phyloP scores from a whole-genome alignment of 2,888 invertebrate genomes.

The Cephonodes hylas region DNA sequence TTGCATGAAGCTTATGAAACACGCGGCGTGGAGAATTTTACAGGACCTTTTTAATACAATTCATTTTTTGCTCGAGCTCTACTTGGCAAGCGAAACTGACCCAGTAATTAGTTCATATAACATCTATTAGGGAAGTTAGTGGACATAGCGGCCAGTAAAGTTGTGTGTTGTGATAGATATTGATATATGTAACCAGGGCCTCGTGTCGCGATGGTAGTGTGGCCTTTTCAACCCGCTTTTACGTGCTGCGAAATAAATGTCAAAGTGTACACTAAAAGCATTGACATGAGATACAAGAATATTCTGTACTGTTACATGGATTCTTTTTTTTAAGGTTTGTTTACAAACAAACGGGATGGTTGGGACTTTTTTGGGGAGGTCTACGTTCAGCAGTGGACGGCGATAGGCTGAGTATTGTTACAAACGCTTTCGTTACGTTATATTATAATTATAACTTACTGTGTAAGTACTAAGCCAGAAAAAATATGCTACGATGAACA shows the following conservation, averaged over 20 bases:
- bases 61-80: conserved; percentile 17
- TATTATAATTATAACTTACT: too few relatives aligned
- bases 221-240: conserved; percentile 3
- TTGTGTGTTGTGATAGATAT: conserved; percentile 9
- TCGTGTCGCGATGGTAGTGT: background rate
- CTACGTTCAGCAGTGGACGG: too few relatives aligned
- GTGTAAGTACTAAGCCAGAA: too few relatives aligned
- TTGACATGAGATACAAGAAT: background rate
- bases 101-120: conserved; percentile 29
- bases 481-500: too few relatives aligned
- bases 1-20: background rate
- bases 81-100: conserved; percentile 23
- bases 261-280: background rate
- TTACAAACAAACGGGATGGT: too few relatives aligned
- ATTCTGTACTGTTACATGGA: background rate
- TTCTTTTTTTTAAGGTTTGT: too few relatives aligned
- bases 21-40: background rate
- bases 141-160: background rate
- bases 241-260: background rate
- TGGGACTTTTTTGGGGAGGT: too few relatives aligned
- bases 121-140: conserved; percentile 22
- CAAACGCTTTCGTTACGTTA: too few relatives aligned
- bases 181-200: background rate
- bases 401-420: too few relatives aligned
- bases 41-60: conserved; percentile 4